Base-by-base conservation (phyloP, 1,140 invertebrate genomes). In the Drosophila sechellia region DNA sequence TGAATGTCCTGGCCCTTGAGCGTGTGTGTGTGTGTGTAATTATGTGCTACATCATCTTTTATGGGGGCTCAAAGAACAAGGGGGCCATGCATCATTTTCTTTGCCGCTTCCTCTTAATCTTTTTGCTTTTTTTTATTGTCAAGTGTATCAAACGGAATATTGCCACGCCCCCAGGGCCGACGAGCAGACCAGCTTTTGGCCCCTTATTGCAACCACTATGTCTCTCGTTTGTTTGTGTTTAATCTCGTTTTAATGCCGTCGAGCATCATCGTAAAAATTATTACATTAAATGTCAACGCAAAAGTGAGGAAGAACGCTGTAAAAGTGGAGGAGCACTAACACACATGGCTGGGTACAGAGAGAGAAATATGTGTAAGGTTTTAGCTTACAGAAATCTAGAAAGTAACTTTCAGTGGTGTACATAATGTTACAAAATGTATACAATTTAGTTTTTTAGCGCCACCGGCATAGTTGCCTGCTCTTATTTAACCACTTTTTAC, bases 181-280 rank as follows among this genome's bases (percentile, higher is more conserved):
- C 13, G 25, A 8, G 10, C 37, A 45, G 12, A 34, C 40, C 22
- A 5, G 4, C 27, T 5, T 48, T 52, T 34, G 54, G 35, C 27
- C 45, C 37, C 50, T 57, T 49, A 37, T 60, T 37, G 68, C 57
- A 49, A 54, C 65, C 65, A 73, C 70, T 73, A 49, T 64, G 52
- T 49, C 61, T 65, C 78, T 79, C 83, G 74, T 78, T 86, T 86
- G 81, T 87, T 86, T 86, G 83, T 86, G 83, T 86, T 86, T 86
- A 86, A 86, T 86, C 83, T 86, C 75, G 83, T 86, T 86, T 86
- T 86, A 86, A 86, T 86, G 83, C 83, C 83, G 79, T 87, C 75
- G 83, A 86, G 83, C 83, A 86, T 89, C 83, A 86, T 86, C 83
- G 84, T 86, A 86, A 86, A 86, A 86, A 86, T 86, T 86, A 86